These are phyloP conservation scores for Dendrophyllia cribrosa DNA, from an alignment of 64 coral and sea anemone genomes.

Conservation along the genomic window DNA sequence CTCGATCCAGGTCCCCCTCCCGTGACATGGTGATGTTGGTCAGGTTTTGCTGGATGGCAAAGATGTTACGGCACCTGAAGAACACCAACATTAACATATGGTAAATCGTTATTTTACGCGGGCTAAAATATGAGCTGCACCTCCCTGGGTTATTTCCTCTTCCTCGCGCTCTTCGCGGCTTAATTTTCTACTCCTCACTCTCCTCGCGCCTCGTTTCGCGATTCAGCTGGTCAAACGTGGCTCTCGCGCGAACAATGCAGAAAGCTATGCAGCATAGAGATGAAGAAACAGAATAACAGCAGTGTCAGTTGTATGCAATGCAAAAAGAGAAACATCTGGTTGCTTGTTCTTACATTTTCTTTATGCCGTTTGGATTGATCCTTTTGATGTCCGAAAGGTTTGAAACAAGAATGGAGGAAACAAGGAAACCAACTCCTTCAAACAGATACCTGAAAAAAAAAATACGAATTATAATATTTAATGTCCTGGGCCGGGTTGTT, in stretches of 20 bases:
- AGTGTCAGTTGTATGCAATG: too few species aligned
- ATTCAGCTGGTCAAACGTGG: too few species aligned
- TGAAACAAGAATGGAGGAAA: conserved; percentile 94
- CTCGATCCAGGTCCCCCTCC: conserved; percentile 94
- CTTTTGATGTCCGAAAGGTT: conserved; percentile 92
- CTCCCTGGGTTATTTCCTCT: too few species aligned
- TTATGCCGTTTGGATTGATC: conserved; percentile 97
- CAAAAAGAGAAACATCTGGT: not conserved
- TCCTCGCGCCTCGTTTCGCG: too few species aligned
- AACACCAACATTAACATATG: not conserved
- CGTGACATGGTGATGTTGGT: conserved; percentile 98
- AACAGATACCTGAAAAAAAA: conserved; percentile 85
- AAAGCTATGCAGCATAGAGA: too few species aligned
- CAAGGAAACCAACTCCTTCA: conserved; percentile 96
- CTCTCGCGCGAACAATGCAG: too few species aligned
- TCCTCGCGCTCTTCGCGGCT: too few species aligned
- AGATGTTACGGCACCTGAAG: conserved; percentile 96
- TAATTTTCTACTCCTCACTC: too few species aligned
- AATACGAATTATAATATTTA: not conserved
- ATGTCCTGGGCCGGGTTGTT: not conserved
- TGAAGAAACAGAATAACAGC: too few species aligned
- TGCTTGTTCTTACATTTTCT: conserved; percentile 90
- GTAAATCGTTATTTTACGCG: too few species aligned
- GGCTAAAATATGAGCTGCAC: too few species aligned
- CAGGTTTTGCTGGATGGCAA: conserved; percentile 95